A percentile compares a stretch with the other conserved stretches of the same genome.
These are phyloP conservation scores for Clunio marinus DNA, from an alignment of 2,888 invertebrate species.

Conservation along the genomic window DNA sequence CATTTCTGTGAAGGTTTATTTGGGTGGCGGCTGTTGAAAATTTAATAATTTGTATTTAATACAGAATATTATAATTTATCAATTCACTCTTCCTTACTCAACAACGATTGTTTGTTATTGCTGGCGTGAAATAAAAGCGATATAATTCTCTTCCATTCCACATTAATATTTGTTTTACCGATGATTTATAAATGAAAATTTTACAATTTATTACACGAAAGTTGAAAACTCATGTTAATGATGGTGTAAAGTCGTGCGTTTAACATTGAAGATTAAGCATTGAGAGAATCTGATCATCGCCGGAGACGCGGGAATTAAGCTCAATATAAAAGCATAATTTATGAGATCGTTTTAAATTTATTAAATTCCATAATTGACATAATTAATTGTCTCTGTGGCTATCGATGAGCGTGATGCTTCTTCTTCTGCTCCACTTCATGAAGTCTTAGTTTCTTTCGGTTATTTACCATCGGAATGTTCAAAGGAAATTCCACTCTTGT, in stretches of 20 bases:
- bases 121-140: neutral
- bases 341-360: conserved; percentile 10
- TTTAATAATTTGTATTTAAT: conserved; percentile 22
- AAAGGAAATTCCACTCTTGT: neutral
- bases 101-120: neutral
- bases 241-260: conserved; percentile 36
- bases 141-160: conserved; percentile 5
- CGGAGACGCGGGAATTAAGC: neutral
- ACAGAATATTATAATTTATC: conserved; percentile 8
- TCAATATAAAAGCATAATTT: neutral
- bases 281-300: neutral
- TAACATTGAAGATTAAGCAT: conserved; percentile 14
- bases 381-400: conserved; percentile 19
- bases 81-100: neutral
- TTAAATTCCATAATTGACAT: conserved; percentile 14
- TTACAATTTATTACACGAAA: conserved; percentile 31
- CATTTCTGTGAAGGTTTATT: too few relatives aligned
- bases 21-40: neutral
- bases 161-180: conserved; percentile 24
- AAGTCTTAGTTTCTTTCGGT: neutral
- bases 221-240: conserved; percentile 21
- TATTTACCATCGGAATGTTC: neutral
- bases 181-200: conserved; percentile 26
- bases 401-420: too few relatives aligned
- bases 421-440: neutral